Conservation (phyloP, 35 echinoderm and acorn worm species). For the Apostichopus californicus region DNA sequence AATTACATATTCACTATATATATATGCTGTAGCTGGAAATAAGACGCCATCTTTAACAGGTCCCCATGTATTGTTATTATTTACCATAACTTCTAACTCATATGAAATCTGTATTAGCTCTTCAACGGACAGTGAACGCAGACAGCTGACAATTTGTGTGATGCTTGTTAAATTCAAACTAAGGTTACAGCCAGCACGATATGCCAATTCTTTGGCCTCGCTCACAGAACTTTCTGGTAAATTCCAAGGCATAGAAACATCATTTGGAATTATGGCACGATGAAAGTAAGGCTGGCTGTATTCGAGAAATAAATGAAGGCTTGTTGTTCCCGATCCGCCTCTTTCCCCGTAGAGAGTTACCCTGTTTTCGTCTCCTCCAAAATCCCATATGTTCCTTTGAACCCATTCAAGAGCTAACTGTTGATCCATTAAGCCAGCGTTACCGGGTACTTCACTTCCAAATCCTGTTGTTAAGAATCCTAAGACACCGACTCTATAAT, state of each 20-base stretch:
- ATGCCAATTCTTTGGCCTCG: not conserved
- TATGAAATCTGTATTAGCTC: not conserved
- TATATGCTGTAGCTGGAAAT: not conserved
- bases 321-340: not conserved
- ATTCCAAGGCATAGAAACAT: constrained; percentile 17
- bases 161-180: not conserved
- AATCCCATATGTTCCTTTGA: not conserved
- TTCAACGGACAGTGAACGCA: not conserved
- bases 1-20: not conserved
- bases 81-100: not conserved
- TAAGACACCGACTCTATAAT: not conserved
- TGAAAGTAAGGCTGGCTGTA: constrained; percentile 1
- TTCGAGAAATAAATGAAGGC: not conserved
- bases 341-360: constrained; percentile 12
- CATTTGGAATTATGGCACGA: constrained; percentile 1
- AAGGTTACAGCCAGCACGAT: not conserved
- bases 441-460: not conserved
- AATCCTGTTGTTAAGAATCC: not conserved
- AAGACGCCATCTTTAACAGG: not conserved
- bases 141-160: not conserved
- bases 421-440: constrained; percentile 3
- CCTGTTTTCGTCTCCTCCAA: not conserved
- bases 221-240: not conserved
- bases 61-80: not conserved
- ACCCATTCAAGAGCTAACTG: constrained; percentile 20